Base-by-base conservation (phyloP, 2,888 invertebrate species). In the Drosophila nr. fundita region DNA sequence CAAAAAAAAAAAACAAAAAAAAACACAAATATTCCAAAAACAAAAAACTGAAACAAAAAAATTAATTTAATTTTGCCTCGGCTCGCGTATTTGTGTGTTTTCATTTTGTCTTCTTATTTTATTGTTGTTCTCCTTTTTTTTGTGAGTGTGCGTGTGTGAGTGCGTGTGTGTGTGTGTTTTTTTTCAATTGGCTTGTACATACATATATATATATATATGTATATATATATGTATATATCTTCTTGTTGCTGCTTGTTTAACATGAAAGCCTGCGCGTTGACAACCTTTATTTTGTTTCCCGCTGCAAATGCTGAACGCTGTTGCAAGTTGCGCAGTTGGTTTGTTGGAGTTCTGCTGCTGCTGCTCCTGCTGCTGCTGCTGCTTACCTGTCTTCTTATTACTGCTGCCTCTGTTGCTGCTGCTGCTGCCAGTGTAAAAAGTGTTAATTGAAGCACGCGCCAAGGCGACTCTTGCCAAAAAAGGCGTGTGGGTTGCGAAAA, bases 361-460 rank as follows among this genome's bases (percentile, higher is more conserved):
- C 24, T 30, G 42, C 50, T n/a, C n/a, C n/a, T 34, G 64, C 21
- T 24, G 18, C 53, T 30, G 30, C 32, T 21, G 0, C 32, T n/a
- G 7, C 34, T 49, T 34, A 21, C n/a, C 38, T n/a, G 18, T 53
- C 58, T 49, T 34, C 40, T n/a, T 34, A 1, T 6, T 42, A 2
- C 27, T 18, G 10, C 18, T 27, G 45, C 42, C 34, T 29, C 13
- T 32, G 21, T 52, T 34, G 34, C 5, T 29, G 1, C 24, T 18
- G 75, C 24, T 52, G 54, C 13, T 64, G 69, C 30, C 10, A 45
- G 45, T 70, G 62, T 65, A 70, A 75, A 80, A 68, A 69, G 82
- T 86, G 84, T 84, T 85, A 84, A 85, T 84, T 85, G 72, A 80
- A 82, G 78, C 84, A 86, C 86, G 86, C 86, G 86, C 75, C 65